These are phyloP conservation scores for Phasia obesa DNA, from an alignment of 2,888 invertebrate species.

Conservation along the genomic window DNA sequence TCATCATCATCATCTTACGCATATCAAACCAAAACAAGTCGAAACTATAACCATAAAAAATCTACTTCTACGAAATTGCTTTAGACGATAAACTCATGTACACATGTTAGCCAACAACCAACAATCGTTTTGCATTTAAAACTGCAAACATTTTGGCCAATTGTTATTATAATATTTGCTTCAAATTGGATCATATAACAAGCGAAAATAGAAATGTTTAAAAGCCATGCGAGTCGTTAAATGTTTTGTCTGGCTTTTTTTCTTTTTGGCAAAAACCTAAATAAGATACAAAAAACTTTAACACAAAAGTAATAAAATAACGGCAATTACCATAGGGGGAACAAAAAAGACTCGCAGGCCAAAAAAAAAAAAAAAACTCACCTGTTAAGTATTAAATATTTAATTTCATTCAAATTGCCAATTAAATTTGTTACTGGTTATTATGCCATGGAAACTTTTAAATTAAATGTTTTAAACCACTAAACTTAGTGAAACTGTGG, in stretches of 20 bases:
- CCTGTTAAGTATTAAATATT: slow-evolving; percentile 59
- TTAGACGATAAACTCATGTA: slow-evolving; percentile 35
- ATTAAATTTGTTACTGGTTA: slow-evolving; percentile 23
- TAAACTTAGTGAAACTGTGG: neutral
- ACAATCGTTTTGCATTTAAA: slow-evolving; percentile 19
- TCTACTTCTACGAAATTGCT: slow-evolving; percentile 46
- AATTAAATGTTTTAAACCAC: neutral
- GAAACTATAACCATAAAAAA: slow-evolving; percentile 64
- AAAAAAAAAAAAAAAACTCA: neutral
- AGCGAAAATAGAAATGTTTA: slow-evolving; percentile 46
- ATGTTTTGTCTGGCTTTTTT: neutral
- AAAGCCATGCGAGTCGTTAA: slow-evolving; percentile 23
- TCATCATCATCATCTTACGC: slow-evolving; percentile 64
- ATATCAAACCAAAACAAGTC: slow-evolving; percentile 56
- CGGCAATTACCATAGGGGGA: neutral
- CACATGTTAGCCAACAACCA: slow-evolving; percentile 9
- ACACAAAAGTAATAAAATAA: too few relatives aligned
- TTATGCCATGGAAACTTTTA: slow-evolving; percentile 5
- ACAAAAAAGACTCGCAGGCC: slow-evolving; percentile 19
- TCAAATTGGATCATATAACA: slow-evolving; percentile 28
- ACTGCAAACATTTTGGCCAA: slow-evolving; percentile 56
- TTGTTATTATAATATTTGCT: slow-evolving; percentile 40
- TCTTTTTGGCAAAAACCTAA: slow-evolving; percentile 13
- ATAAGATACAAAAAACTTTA: neutral
- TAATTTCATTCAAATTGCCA: slow-evolving; percentile 47